These are phyloP conservation scores for Acrocephalus kingi DNA, from an alignment of 2,113 vertebrate species.

Conservation along the genomic window DNA sequence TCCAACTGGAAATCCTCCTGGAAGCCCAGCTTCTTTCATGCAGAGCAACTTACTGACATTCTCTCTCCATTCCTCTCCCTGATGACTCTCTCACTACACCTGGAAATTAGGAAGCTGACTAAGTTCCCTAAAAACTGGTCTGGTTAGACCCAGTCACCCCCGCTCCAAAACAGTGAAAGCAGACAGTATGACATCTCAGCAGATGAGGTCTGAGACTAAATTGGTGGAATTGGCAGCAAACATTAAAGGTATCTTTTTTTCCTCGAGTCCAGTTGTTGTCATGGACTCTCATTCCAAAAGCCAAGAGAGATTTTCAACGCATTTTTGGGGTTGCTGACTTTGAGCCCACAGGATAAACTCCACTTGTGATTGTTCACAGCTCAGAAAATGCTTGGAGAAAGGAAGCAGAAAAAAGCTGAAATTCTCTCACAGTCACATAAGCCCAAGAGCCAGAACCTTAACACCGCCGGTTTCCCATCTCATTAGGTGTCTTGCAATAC, in stretches of 20 bases:
- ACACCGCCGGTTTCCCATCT: constrained; percentile 15
- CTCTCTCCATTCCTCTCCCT: background rate
- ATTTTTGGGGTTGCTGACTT: background rate
- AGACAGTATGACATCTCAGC: background rate
- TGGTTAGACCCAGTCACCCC: background rate
- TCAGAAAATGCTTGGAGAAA: background rate
- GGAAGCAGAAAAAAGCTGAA: background rate
- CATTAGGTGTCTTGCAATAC: constrained; percentile 55
- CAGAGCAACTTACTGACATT: background rate
- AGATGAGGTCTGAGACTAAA: background rate
- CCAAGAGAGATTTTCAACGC: background rate
- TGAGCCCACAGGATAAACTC: background rate
- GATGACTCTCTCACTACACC: background rate
- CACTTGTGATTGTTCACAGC: background rate
- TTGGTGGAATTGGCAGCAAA: background rate
- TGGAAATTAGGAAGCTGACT: constrained; percentile 17
- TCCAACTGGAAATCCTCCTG: background rate
- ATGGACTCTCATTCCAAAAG: background rate
- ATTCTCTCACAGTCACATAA: background rate
- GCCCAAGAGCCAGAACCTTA: background rate
- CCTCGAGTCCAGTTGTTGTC: background rate
- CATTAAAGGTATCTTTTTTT: background rate
- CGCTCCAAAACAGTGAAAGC: background rate
- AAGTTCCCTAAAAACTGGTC: background rate
- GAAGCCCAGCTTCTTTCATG: background rate